Evolutionary conservation across 2,888 invertebrate species (phyloP).

Genomic region (Lingula anatina): DNA sequence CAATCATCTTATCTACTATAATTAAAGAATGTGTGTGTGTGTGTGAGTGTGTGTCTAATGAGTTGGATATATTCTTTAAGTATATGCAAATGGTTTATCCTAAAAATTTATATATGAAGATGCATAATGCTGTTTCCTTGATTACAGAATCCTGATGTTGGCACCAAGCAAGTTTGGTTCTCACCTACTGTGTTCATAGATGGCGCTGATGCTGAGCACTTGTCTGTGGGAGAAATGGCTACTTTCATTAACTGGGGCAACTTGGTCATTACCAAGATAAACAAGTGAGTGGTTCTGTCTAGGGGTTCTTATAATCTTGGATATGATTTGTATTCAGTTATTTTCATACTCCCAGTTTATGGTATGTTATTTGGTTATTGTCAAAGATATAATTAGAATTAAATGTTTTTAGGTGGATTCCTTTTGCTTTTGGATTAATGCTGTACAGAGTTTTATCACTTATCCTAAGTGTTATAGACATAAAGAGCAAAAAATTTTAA

Average conservation of each 20-base stretch:
- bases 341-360: background rate
- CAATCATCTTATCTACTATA: no score
- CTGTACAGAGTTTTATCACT: no score
- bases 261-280: slow-evolving; percentile 74
- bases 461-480: no score
- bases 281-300: slow-evolving; percentile 52
- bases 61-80: no score
- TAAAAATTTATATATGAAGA: no score
- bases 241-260: slow-evolving; percentile 99
- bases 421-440: no score
- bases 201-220: slow-evolving; percentile 73
- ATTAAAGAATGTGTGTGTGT: no score
- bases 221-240: slow-evolving; percentile 85
- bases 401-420: no score
- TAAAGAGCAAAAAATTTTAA: no score
- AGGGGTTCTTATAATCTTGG: background rate
- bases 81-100: no score
- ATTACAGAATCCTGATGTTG: slow-evolving; percentile 73
- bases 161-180: slow-evolving; percentile 68
- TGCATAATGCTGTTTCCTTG: background rate
- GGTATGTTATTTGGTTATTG: background rate
- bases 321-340: background rate
- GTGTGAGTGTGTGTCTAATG: no score
- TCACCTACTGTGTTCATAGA: slow-evolving; percentile 79
- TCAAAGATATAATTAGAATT: background rate